A percentile compares a stretch with the other conserved stretches of the same genome.
Conservation (phyloP, 2,113 vertebrate genomes). For the Paraplagusia blochii region DNA sequence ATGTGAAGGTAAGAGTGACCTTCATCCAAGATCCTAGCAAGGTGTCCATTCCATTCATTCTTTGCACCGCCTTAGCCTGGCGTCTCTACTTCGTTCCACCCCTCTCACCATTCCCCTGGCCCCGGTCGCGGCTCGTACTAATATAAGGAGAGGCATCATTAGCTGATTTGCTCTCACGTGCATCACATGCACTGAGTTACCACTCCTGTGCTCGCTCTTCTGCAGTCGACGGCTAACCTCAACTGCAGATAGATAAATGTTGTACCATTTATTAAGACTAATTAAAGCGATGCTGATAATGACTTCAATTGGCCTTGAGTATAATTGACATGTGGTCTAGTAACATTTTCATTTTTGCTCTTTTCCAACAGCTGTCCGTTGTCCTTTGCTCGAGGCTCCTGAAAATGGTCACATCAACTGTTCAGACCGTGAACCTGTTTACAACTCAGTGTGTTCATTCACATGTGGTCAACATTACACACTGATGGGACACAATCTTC, state of each 20-base stretch:
- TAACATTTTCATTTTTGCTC: not conserved
- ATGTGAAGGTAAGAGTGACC: constrained; percentile 73
- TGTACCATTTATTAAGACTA: too few relatives aligned
- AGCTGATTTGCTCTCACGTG: too few relatives aligned
- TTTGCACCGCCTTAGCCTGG: not conserved
- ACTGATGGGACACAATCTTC: constrained; percentile 40
- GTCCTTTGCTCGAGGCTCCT: constrained; percentile 44
- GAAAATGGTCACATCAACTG: constrained; percentile 61
- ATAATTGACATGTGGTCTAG: too few relatives aligned
- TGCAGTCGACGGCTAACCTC: too few relatives aligned
- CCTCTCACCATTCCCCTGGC: not conserved
- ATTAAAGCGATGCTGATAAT: constrained; percentile 16
- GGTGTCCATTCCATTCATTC: not conserved
- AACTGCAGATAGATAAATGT: too few relatives aligned
- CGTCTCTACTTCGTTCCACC: too few relatives aligned
- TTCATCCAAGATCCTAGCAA: not conserved
- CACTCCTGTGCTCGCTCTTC: too few relatives aligned
- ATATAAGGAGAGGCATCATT: too few relatives aligned
- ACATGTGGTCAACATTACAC: constrained; percentile 50
- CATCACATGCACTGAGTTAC: too few relatives aligned
- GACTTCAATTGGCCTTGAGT: too few relatives aligned
- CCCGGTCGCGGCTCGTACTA: too few relatives aligned
- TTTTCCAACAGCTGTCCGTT: constrained; percentile 54
- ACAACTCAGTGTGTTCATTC: constrained; percentile 63
- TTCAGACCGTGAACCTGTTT: constrained; percentile 29